A percentile compares a stretch with the other conserved stretches of the same genome.
Conservation (phyloP, 2,888 invertebrate species). For the Cosmia pyralina region DNA sequence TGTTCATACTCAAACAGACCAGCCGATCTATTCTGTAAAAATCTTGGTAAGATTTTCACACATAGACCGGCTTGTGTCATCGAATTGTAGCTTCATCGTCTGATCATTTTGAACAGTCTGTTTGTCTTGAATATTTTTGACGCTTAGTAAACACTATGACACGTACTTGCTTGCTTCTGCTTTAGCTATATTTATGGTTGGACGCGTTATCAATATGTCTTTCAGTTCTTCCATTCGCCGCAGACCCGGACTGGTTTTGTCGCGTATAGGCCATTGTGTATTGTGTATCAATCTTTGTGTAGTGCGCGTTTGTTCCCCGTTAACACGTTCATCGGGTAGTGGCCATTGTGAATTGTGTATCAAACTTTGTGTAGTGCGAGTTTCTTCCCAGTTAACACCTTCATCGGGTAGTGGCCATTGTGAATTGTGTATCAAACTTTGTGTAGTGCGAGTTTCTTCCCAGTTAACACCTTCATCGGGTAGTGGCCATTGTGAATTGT, state of each 20-base stretch:
- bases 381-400: background rate
- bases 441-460: too few relatives aligned
- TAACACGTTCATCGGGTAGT: too few relatives aligned
- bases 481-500: too few relatives aligned
- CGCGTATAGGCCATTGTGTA: too few relatives aligned
- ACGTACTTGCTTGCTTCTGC: background rate
- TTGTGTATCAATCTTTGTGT: too few relatives aligned
- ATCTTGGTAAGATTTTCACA: background rate
- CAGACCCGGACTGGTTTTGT: background rate
- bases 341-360: background rate
- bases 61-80: background rate
- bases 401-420: background rate
- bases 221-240: background rate
- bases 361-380: background rate
- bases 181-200: accelerated
- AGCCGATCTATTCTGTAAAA: background rate
- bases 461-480: too few relatives aligned
- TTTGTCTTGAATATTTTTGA: background rate
- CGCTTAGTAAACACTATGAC: background rate
- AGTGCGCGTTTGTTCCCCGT: too few relatives aligned
- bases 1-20: background rate
- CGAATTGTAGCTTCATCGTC: background rate
- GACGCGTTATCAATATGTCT: background rate
- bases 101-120: background rate
- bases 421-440: too few relatives aligned